A percentile compares a stretch with the other conserved stretches of the same genome.
Evolutionary conservation across 2,113 vertebrate genomes (phyloP).

Genomic region (Periophthalmus modestus): DNA sequence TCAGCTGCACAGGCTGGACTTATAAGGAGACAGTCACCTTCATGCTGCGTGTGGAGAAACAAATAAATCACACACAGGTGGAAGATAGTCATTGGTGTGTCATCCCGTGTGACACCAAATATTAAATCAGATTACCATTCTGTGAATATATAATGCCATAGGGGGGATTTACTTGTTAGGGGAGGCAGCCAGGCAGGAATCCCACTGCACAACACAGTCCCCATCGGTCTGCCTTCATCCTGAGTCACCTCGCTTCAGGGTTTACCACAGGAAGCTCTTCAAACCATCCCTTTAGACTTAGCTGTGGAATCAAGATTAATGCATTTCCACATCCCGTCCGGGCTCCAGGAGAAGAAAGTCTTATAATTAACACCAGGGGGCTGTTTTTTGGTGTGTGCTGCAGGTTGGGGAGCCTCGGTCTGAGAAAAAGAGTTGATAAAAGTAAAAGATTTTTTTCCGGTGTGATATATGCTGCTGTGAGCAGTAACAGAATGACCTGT

Average conservation of each 20-base stretch:
- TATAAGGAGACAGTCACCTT: constrained; percentile 60
- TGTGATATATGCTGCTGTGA: constrained; percentile 38
- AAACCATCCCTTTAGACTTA: constrained; percentile 74
- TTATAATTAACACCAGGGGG: constrained; percentile 78
- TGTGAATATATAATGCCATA: constrained; percentile 29
- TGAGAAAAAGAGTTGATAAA: constrained; percentile 48
- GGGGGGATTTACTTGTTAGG: constrained; percentile 37
- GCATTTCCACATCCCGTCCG: constrained; percentile 66
- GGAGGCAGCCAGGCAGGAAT: constrained; percentile 27
- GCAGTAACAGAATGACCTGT: constrained; percentile 44
- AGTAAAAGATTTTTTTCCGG: constrained; percentile 38
- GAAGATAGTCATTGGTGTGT: constrained; percentile 42
- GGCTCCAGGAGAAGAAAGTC: constrained; percentile 49
- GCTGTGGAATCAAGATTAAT: constrained; percentile 80
- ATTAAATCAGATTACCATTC: constrained; percentile 55
- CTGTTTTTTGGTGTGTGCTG: constrained; percentile 45
- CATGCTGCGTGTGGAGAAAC: constrained; percentile 50
- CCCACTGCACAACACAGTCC: constrained; percentile 34
- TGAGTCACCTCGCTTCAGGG: constrained; percentile 67
- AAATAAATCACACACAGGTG: constrained; percentile 60
- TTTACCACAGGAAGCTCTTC: constrained; percentile 74
- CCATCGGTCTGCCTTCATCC: constrained; percentile 29
- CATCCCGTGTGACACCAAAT: constrained; percentile 40
- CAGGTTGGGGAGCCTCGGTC: constrained; percentile 33
- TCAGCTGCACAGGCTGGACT: constrained; percentile 22